Evolutionary conservation across 2,113 vertebrate genomes (phyloP), one percentile per base, ranked within the genome.

Genomic region (Apteryx owenii): DNA sequence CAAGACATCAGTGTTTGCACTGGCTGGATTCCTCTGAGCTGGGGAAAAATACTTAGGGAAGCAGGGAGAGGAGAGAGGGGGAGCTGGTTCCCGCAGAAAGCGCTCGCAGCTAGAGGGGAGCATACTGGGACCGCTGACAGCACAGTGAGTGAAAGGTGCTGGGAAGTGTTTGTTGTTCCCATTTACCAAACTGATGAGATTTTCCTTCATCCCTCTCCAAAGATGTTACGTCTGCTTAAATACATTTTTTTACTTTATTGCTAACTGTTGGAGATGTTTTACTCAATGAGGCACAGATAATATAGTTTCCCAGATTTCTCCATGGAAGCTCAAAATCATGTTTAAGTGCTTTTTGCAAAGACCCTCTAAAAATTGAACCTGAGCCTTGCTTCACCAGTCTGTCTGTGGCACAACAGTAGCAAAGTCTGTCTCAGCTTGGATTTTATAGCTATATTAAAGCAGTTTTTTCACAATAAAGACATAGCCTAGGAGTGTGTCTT

Each of bases 201-300:
- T 91, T 90, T 77, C 68, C 91, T 93, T 94, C 88, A 88, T 64
- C 46, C 15, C 33, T 26, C 60, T 93, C 79, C 80, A 88, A 83
- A 90, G 83, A 85, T 73, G 36, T 60, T 91, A 62, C 20, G 36
- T 70, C 95, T 90, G 64, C 88, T 91, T 81, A 88, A 93, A 75
- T 70, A 70, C 11, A 66, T 58, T 83, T 91, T 38, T 94, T 94
- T 19, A 62, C 68, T 81, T 90, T 66, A 80, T 81, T 91, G 79
- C 79, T 96, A 85, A 64, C 90, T 64, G 82, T 70, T 96, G 96
- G 90, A 85, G 95, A 48, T 54, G 61, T 81, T 95, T 94, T 88
- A 92, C 85, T 83, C 85, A 88, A 60, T 40, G 82, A 96, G 85
- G 79, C 71, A 76, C 71, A 83, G 88, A 75, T 82, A 94, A 53